Evolutionary conservation across 2,113 vertebrate species (phyloP).

Genomic region (Hemiscyllium ocellatum): DNA sequence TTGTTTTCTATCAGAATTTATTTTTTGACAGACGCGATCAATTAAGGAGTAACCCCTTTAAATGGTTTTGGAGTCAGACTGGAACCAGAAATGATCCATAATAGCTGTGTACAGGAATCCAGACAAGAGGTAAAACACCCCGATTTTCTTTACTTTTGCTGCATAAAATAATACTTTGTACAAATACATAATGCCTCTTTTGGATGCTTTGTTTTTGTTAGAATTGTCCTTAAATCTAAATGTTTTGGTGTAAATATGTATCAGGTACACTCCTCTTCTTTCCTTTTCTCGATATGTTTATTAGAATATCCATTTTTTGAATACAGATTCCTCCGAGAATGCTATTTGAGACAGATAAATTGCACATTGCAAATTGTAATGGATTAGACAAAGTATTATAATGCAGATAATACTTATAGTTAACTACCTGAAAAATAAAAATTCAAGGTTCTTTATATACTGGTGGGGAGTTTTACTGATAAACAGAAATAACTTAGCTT

Average conservation of each 20-base stretch:
- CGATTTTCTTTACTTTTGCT: background rate
- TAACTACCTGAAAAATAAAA: background rate
- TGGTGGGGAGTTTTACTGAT: background rate
- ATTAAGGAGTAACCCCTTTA: background rate
- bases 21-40: constrained; percentile 27
- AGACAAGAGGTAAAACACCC: background rate
- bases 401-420: no score
- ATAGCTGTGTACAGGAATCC: background rate
- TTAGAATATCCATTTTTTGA: background rate
- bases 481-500: background rate
- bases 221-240: background rate
- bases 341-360: background rate
- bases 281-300: background rate
- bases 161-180: background rate
- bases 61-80: constrained; percentile 7
- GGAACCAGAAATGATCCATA: constrained; percentile 15
- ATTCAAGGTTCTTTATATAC: background rate
- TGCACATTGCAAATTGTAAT: background rate
- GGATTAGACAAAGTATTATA: background rate
- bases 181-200: background rate
- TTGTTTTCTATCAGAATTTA: constrained; percentile 13
- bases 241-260: background rate
- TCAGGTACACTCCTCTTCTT: background rate
- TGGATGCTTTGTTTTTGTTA: background rate
- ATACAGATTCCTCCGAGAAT: background rate